Evolutionary conservation across 1,140 invertebrate species (phyloP).

Genomic region (Bombus picipes): DNA sequence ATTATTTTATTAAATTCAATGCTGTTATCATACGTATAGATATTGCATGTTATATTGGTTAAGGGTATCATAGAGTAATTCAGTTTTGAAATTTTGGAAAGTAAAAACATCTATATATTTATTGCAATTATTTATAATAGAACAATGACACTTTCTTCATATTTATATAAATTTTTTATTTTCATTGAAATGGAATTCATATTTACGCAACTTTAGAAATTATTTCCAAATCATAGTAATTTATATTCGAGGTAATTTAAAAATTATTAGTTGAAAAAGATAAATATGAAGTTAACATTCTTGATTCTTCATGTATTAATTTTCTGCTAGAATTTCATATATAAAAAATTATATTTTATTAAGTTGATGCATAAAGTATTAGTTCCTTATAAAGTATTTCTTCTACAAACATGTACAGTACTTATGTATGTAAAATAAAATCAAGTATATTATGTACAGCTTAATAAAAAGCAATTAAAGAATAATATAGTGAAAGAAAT

Average conservation of each 20-base stretch:
- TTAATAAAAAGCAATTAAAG: conserved; percentile 18
- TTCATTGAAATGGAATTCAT: background rate
- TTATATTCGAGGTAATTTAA: background rate
- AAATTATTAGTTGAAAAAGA: background rate
- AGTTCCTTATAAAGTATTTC: conserved; percentile 6
- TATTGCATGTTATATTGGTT: conserved; percentile 62
- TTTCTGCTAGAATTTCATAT: conserved; percentile 8
- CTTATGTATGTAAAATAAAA: background rate
- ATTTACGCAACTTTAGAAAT: conserved; percentile 9
- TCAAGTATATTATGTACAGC: conserved; percentile 2
- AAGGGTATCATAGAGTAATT: conserved; percentile 47
- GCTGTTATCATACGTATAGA: conserved; percentile 39
- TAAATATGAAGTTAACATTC: background rate
- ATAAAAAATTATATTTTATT: conserved; percentile 9
- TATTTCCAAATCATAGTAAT: background rate
- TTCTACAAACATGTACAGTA: conserved; percentile 22
- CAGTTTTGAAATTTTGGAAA: conserved; percentile 21
- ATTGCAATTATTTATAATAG: background rate
- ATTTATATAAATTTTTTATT: background rate
- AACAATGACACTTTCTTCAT: background rate
- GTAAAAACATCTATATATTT: conserved; percentile 16
- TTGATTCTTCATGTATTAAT: conserved; percentile 4
- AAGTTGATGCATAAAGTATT: conserved; percentile 13
- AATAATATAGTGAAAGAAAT: conserved; percentile 28
- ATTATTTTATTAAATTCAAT: conserved; percentile 48